phyloP scores from a whole-genome alignment of 2,113 vertebrate species.

The Morone saxatilis region DNA sequence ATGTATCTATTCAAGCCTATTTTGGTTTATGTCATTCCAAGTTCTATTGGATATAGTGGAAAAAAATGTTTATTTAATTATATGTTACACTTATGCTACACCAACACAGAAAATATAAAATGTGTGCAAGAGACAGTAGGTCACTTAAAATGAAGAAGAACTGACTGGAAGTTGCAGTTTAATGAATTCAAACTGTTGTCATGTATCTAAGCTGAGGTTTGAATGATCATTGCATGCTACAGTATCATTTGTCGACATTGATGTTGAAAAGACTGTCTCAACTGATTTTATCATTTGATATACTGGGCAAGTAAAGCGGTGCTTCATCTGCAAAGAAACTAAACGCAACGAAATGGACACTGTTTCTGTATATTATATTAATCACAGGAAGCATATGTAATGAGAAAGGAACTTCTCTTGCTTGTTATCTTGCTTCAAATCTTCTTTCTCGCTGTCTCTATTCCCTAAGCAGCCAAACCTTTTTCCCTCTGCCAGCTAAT shows the following conservation, averaged over 20 bases:
- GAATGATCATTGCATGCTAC: no score
- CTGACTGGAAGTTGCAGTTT: no score
- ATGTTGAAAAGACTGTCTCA: neutral
- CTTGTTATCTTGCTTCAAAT: slow-evolving; percentile 19
- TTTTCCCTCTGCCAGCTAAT: slow-evolving; percentile 16
- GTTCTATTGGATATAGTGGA: neutral
- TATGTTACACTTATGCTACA: no score
- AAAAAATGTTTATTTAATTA: neutral
- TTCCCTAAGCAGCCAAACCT: neutral
- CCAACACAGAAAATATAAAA: no score
- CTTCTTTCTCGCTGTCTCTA: slow-evolving; percentile 2
- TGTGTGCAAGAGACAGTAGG: no score
- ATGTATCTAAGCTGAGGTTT: no score
- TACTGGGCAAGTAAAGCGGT: neutral
- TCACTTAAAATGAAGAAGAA: no score
- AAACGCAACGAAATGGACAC: neutral
- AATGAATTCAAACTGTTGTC: no score
- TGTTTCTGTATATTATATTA: neutral
- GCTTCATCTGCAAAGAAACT: neutral
- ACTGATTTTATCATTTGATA: neutral
- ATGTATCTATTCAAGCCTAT: no score
- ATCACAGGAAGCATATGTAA: neutral
- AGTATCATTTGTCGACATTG: no score
- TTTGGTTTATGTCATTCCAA: neutral
- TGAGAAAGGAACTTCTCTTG: neutral